Evolutionary conservation across 2,113 vertebrate genomes (phyloP).

Genomic region (Gymnocephalus cernua): DNA sequence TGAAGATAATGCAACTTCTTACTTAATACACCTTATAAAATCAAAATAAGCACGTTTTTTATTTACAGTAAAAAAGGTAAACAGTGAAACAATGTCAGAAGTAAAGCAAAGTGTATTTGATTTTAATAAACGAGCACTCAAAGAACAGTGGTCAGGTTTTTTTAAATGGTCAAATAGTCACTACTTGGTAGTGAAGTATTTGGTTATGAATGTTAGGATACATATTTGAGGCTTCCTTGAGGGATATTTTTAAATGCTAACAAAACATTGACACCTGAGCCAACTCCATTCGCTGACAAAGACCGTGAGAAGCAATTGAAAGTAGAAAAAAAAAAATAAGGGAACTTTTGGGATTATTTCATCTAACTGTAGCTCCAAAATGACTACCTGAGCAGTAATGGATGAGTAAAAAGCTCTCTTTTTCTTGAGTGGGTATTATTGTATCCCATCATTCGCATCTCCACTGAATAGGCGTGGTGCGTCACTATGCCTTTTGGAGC

Average conservation of each 20-base stretch:
- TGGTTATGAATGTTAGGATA: background rate
- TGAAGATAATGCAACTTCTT: background rate
- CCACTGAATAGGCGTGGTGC: slow-evolving; percentile 5
- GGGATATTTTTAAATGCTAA: background rate
- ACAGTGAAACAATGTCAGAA: background rate
- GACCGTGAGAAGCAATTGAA: background rate
- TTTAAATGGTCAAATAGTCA: background rate
- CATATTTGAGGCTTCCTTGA: background rate
- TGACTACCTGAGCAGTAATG: slow-evolving; percentile 12
- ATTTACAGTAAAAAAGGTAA: background rate
- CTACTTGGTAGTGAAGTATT: background rate
- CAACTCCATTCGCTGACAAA: background rate
- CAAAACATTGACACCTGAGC: background rate
- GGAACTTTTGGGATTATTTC: background rate
- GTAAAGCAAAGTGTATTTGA: background rate
- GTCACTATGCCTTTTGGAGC: background rate
- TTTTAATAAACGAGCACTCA: background rate
- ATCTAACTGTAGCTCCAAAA: background rate
- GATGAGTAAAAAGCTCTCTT: slow-evolving; percentile 5
- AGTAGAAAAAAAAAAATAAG: background rate
- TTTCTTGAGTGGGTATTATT: slow-evolving; percentile 9
- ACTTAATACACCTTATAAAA: background rate
- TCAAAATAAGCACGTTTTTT: background rate
- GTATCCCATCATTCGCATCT: slow-evolving; percentile 25
- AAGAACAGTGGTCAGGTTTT: background rate